phyloP scores from a whole-genome alignment of 2,888 invertebrate genomes.

The Nysson spinosus region DNA sequence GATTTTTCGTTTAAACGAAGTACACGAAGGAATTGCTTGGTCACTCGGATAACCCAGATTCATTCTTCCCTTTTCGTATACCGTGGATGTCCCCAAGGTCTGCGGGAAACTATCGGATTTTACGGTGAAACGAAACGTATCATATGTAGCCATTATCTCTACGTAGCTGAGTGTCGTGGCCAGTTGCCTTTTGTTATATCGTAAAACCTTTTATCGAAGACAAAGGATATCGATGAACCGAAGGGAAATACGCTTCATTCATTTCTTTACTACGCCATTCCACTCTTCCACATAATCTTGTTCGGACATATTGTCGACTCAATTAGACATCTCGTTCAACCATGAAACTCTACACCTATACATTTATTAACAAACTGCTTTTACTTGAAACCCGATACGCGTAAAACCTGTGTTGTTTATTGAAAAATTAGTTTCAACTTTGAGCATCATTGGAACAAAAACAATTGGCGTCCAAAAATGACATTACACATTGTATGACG shows the following conservation, averaged over 20 bases:
- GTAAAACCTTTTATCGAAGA: background rate
- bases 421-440: too few species aligned
- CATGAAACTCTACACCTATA: too few species aligned
- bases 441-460: too few species aligned
- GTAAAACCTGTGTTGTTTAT: too few species aligned
- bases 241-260: background rate
- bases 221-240: background rate
- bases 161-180: background rate
- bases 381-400: too few species aligned
- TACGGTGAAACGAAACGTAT: slow-evolving; percentile 19
- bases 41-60: slow-evolving; percentile 7
- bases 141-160: slow-evolving; percentile 11
- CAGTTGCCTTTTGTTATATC: background rate
- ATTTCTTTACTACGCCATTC: background rate
- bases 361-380: too few species aligned
- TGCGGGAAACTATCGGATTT: slow-evolving; percentile 12
- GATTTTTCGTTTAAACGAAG: background rate
- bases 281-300: too few species aligned
- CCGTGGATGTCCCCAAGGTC: background rate
- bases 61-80: slow-evolving; percentile 14
- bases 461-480: too few species aligned
- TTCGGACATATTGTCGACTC: too few species aligned
- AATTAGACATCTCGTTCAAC: too few species aligned
- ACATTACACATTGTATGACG: too few species aligned
- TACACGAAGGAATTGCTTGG: slow-evolving; percentile 2